A percentile compares a stretch with the other conserved stretches of the same genome.
Evolutionary conservation across 2,113 vertebrate species (phyloP).

Genomic region (Abramis brama): DNA sequence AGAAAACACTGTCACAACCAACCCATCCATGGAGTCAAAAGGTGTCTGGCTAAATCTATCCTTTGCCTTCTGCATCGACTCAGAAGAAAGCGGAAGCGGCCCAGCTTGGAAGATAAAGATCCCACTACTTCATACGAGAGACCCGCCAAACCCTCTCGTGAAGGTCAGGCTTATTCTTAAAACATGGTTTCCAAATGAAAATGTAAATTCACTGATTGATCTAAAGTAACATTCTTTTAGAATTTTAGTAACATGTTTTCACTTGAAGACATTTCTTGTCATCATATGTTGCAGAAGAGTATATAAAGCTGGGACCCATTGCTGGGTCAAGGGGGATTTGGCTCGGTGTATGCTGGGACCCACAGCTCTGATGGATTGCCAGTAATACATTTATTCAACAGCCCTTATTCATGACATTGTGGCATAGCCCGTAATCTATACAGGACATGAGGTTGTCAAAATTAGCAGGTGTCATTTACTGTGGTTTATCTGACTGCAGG

Average conservation of each 20-base stretch:
- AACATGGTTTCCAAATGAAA: background rate
- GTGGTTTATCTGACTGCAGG: slow-evolving; percentile 54
- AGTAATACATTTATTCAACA: slow-evolving; percentile 55
- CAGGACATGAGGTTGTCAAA: background rate
- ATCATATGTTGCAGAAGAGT: slow-evolving; percentile 47
- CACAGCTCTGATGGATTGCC: slow-evolving; percentile 60
- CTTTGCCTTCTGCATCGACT: background rate
- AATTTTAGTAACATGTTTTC: background rate
- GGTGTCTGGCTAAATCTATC: background rate
- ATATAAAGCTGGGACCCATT: slow-evolving; percentile 55
- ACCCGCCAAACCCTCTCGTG: background rate
- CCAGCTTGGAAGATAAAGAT: background rate
- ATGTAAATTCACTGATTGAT: background rate
- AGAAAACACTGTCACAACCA: background rate
- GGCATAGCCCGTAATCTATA: background rate
- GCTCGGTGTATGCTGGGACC: slow-evolving; percentile 67
- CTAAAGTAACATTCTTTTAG: background rate
- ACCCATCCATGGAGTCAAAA: background rate
- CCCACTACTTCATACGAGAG: background rate
- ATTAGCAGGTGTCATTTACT: background rate
- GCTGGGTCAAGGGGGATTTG: slow-evolving; percentile 67
- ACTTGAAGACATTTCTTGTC: background rate
- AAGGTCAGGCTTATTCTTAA: slow-evolving; percentile 4
- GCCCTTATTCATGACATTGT: background rate
- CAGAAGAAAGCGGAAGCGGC: background rate